Base-by-base conservation (phyloP, 2,888 invertebrate species). In the Pachymerium ferrugineum region DNA sequence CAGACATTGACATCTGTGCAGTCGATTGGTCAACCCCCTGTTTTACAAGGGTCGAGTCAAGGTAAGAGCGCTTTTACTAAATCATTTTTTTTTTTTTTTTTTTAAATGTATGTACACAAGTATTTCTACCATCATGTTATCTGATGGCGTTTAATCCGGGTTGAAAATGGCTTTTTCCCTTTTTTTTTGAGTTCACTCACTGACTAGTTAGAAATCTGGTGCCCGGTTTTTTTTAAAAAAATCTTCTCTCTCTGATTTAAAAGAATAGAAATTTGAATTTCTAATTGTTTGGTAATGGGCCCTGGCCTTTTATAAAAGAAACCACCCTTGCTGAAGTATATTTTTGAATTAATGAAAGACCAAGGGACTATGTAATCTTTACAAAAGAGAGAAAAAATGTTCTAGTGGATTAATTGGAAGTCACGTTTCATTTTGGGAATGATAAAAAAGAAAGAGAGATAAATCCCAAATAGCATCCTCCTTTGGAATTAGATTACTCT, bases 41-140 rank as follows among this genome's bases (percentile, higher is more conserved):
- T 73, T 28, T 68, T 73, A 68, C 73, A 73, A 68, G 73, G 73
- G n/a, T 31, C 73, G 67, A 73, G 73, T 38, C 73, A 73, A 73
- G 73, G 73, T 73, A 73, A 73, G 73, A 73, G 8, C 28, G 3
- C 14, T 16, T n/a, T 47, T 22, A 22, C 16, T 67, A n/a, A 19
- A 19, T 29, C 19, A 3, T 25, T 28, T n/a, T 31, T 62, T 62
- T 62, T 62, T 54, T 22, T 6, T 54, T 19, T n/a, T 6, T 54
- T 22, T n/a, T 54, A 54, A n/a, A n/a, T 5, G 54, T 22, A 8
- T 8, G n/a, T n/a, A 54, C 8, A 54, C 8, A 19, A 54, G 54
- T 8, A 22, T 8, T 68, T 1, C 19, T 38, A 16, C n/a, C n/a
- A n/a, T n/a, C n/a, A n/a, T n/a, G n/a, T n/a, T n/a, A n/a, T n/a